Evolutionary conservation across 2,888 invertebrate species (phyloP).

Genomic region (Mechanitis mazaeus): DNA sequence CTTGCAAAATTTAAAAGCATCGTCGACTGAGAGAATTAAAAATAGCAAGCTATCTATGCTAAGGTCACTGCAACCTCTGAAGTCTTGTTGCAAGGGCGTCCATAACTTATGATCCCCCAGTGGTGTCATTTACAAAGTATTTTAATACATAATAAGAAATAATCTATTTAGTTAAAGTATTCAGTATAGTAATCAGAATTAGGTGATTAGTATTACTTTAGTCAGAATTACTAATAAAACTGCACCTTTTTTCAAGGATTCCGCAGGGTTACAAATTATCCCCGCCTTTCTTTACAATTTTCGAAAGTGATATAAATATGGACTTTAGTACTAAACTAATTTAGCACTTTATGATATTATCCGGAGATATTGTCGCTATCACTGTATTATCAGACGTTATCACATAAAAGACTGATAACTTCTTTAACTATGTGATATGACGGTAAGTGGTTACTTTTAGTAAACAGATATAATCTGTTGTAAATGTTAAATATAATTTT

Average conservation of each 20-base stretch:
- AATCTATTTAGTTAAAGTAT: no score
- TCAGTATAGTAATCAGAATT: no score
- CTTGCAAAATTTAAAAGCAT: no score
- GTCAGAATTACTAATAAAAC: no score
- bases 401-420: constrained; percentile 34
- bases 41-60: constrained; percentile 16
- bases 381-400: constrained; percentile 31
- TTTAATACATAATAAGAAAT: no score
- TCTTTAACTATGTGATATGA: constrained; percentile 33
- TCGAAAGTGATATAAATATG: neutral
- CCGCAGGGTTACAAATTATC: neutral
- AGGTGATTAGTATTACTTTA: no score
- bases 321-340: neutral
- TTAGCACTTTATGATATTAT: constrained; percentile 29
- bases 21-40: constrained; percentile 10
- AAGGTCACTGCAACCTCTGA: constrained; percentile 14
- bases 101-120: neutral
- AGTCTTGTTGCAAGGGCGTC: constrained; percentile 1
- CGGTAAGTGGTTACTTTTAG: constrained; percentile 31
- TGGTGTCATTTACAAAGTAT: no score
- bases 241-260: neutral
- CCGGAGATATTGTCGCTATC: constrained; percentile 29
- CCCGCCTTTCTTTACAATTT: neutral
- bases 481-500: neutral
- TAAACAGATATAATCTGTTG: constrained; percentile 16